Conservation (phyloP, 2,113 vertebrate genomes). For the Leuciscus idus region DNA sequence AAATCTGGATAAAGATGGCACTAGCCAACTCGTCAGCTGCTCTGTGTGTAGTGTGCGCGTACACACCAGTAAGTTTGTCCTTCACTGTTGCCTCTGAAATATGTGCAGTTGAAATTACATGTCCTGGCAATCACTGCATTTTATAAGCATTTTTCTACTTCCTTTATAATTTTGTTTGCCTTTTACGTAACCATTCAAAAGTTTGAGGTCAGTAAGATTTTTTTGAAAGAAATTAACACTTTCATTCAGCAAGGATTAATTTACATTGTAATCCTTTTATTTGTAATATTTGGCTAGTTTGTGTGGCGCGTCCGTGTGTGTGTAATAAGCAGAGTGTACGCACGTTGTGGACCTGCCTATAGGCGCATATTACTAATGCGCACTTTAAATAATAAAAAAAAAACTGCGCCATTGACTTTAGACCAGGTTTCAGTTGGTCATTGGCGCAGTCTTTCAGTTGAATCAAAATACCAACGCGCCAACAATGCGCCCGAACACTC, state of each 20-base stretch:
- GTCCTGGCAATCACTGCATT: background rate
- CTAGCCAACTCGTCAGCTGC: constrained; percentile 89
- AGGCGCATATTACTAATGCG: too few species aligned
- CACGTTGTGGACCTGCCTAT: too few species aligned
- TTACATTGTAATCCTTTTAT: too few species aligned
- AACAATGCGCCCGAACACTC: too few species aligned
- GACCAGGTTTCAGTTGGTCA: too few species aligned
- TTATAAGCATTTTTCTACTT: background rate
- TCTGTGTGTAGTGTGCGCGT: constrained; percentile 90
- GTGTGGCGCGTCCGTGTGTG: too few species aligned
- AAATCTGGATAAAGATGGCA: constrained; percentile 88
- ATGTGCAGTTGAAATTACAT: background rate
- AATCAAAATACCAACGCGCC: too few species aligned
- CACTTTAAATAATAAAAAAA: too few species aligned
- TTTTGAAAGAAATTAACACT: background rate
- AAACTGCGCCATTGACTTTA: too few species aligned
- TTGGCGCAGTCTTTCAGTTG: too few species aligned
- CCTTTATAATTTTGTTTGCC: background rate
- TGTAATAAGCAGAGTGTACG: too few species aligned
- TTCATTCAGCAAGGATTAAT: background rate
- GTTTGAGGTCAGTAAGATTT: background rate
- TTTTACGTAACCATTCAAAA: background rate
- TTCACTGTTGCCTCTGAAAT: background rate
- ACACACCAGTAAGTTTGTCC: constrained; percentile 84
- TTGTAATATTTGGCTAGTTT: too few species aligned